Evolutionary conservation across 2,797 vertebrate species (phyloP).

Genomic region (Tachyglossus aculeatus): DNA sequence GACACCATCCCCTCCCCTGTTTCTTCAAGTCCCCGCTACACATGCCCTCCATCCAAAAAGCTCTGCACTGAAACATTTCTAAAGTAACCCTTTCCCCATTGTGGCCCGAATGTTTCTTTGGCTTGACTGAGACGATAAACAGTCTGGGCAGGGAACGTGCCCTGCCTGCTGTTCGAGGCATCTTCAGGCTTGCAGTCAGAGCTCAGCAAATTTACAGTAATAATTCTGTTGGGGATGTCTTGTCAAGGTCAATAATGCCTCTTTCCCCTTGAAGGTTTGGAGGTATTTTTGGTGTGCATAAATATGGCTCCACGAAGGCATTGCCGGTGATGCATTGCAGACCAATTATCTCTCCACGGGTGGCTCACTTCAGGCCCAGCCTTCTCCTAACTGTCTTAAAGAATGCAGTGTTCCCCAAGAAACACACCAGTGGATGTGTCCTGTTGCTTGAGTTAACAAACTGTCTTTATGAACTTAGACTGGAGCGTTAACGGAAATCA

Average conservation of each 20-base stretch:
- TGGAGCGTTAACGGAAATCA: not conserved
- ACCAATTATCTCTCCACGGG: conserved; percentile 17
- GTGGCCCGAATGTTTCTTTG: conserved; percentile 11
- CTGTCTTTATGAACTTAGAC: not conserved
- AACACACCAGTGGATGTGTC: not conserved
- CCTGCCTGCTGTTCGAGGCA: not conserved
- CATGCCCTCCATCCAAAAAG: not conserved
- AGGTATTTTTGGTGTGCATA: not conserved
- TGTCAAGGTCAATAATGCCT: conserved; percentile 18
- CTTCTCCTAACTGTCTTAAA: conserved; percentile 2
- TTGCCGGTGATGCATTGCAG: conserved; percentile 14
- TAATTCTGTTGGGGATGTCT: not conserved
- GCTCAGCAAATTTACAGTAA: conserved; percentile 19
- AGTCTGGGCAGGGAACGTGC: not conserved
- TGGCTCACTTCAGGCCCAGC: conserved; percentile 12
- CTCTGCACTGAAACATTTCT: not conserved
- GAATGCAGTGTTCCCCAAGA: not conserved
- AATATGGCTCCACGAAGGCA: conserved; percentile 15
- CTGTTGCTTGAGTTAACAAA: conserved; percentile 1
- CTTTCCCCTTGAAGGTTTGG: not conserved
- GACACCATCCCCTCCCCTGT: not conserved
- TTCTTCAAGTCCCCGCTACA: conserved; percentile 7
- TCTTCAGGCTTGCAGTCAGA: conserved; percentile 19
- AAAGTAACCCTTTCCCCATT: conserved; percentile 2
- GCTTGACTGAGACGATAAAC: too few species aligned